These are phyloP conservation scores for Orycteropus afer DNA, from an alignment of 2,113 vertebrate species.

Conservation along the genomic window DNA sequence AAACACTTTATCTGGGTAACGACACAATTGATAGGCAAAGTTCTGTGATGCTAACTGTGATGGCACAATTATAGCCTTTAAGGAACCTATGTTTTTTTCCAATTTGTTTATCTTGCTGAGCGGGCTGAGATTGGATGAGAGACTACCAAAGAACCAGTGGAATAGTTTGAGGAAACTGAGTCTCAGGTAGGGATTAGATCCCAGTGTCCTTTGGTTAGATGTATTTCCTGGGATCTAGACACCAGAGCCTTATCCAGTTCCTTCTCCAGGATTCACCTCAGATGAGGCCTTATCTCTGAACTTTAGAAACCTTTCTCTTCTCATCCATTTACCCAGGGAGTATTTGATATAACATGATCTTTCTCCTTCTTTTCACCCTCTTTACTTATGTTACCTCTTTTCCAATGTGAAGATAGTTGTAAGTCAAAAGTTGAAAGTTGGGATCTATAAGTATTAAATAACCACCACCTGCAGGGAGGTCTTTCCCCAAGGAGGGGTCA, in stretches of 20 bases:
- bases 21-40: background rate
- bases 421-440: background rate
- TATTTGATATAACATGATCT: background rate
- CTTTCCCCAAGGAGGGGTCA: no score
- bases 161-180: background rate
- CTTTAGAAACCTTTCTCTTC: background rate
- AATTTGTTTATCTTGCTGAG: background rate
- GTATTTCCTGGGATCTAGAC: background rate
- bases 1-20: background rate
- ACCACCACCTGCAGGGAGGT: no score
- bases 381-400: background rate
- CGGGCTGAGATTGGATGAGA: background rate
- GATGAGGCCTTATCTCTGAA: background rate
- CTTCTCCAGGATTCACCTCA: background rate
- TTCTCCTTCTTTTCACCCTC: background rate
- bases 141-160: background rate
- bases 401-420: background rate
- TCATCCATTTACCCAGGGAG: background rate
- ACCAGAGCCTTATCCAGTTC: background rate
- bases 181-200: background rate
- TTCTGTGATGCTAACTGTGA: conserved; percentile 12
- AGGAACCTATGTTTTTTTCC: no score
- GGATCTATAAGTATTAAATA: no score
- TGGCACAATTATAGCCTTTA: background rate
- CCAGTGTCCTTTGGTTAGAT: background rate